Percentiles rank a stretch among this genome's conserved stretches.
Evolutionary conservation across 2,888 invertebrate species (phyloP).

Genomic region (Didymodactylos carnosus): DNA sequence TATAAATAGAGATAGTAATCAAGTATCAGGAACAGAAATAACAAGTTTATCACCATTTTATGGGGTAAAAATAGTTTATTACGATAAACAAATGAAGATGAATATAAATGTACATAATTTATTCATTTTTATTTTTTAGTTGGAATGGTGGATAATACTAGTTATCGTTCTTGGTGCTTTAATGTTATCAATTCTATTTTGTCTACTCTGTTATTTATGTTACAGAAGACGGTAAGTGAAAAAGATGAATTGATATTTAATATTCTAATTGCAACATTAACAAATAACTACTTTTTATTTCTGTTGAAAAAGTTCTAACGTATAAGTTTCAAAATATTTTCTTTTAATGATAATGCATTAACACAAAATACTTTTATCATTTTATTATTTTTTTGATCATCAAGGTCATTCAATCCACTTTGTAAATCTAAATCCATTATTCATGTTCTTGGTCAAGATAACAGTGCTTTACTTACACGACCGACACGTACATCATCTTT

Average conservation of each 20-base stretch:
- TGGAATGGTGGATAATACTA: background rate
- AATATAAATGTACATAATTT: too few relatives aligned
- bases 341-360: too few relatives aligned
- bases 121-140: background rate
- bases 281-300: too few relatives aligned
- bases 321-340: too few relatives aligned
- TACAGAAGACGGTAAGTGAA: background rate
- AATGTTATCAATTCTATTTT: background rate
- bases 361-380: too few relatives aligned
- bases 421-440: too few relatives aligned
- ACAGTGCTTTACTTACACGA: background rate
- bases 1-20: background rate
- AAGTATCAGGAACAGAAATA: background rate
- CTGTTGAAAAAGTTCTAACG: too few relatives aligned
- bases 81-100: background rate
- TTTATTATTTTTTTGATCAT: too few relatives aligned
- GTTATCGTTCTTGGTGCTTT: background rate
- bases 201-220: background rate
- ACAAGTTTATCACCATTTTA: background rate
- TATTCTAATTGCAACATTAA: too few relatives aligned
- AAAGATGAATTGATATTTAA: background rate
- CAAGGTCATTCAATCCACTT: too few relatives aligned
- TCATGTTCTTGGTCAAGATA: background rate
- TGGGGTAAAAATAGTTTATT: background rate
- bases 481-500: too few relatives aligned